A percentile compares a stretch with the other conserved stretches of the same genome.
Conservation (phyloP, 2,797 vertebrate genomes). For the Fundulus diaphanus region DNA sequence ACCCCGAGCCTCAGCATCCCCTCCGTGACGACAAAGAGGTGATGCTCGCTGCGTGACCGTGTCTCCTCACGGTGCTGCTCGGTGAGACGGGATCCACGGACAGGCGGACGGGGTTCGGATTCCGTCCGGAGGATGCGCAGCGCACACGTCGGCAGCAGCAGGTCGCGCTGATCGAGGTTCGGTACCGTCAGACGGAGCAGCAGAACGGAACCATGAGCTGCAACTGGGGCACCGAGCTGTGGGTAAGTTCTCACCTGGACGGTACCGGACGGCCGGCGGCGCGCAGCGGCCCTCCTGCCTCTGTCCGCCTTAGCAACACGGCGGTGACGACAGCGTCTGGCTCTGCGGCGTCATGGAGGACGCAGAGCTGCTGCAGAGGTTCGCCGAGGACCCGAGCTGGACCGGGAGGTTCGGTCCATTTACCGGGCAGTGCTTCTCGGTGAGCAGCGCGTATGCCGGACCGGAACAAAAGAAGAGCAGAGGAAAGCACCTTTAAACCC, state of each 20-base stretch:
- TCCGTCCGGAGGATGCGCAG: conserved; percentile 40
- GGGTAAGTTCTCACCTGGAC: conserved; percentile 65
- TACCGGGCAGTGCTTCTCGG: too few relatives aligned
- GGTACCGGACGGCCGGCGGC: neutral
- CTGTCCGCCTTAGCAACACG: conserved; percentile 66
- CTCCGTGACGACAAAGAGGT: conserved; percentile 55
- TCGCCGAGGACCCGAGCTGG: neutral
- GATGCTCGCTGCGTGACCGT: conserved; percentile 51
- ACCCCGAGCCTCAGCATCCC: neutral
- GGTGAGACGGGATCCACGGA: neutral
- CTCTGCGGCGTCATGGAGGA: conserved; percentile 47
- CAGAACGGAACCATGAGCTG: conserved; percentile 70
- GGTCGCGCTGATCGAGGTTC: conserved; percentile 28
- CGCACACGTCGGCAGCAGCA: conserved; percentile 19
- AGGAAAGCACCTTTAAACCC: too few relatives aligned
- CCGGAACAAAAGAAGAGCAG: too few relatives aligned
- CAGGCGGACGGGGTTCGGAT: neutral
- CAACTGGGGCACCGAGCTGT: conserved; percentile 84
- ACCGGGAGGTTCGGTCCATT: too few relatives aligned
- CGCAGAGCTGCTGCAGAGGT: conserved; percentile 17
- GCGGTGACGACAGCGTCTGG: conserved; percentile 54
- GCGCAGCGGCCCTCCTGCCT: conserved; percentile 33
- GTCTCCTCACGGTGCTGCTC: neutral
- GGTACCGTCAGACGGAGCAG: conserved; percentile 14
- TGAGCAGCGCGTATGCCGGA: too few relatives aligned